phyloP scores from a whole-genome alignment of 2,113 vertebrate species.

The Ranitomeya imitator region DNA sequence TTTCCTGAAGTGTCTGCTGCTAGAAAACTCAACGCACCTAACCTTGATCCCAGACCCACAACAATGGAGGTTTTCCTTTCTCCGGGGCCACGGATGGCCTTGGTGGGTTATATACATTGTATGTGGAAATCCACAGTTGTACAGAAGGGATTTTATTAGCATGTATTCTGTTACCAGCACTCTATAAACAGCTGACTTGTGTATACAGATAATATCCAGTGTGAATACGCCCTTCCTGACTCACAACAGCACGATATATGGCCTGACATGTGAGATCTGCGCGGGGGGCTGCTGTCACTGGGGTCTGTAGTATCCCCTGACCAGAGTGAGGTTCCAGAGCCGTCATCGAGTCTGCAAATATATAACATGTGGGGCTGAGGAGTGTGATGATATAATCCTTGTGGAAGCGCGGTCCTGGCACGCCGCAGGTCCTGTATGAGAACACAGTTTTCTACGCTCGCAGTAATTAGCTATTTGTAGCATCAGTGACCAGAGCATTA shows the following conservation, averaged over 20 bases:
- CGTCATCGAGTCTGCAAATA: not conserved
- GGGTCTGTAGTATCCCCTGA: not conserved
- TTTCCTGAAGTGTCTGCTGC: too few relatives aligned
- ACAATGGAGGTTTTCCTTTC: not conserved
- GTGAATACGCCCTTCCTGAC: conserved; percentile 8
- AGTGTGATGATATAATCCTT: conserved; percentile 27
- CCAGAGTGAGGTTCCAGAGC: not conserved
- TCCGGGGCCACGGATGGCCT: not conserved
- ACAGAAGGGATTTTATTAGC: conserved; percentile 10
- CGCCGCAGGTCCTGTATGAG: not conserved
- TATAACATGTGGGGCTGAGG: not conserved
- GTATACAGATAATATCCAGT: conserved; percentile 1
- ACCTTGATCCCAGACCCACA: not conserved
- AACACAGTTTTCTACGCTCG: not conserved
- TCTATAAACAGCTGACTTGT: conserved; percentile 7
- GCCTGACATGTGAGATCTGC: not conserved
- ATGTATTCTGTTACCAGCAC: not conserved
- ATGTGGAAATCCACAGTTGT: conserved; percentile 8
- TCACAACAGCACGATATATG: not conserved
- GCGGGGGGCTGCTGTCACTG: not conserved
- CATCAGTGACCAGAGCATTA: not conserved
- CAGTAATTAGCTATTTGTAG: conserved; percentile 29
- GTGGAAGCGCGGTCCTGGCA: not conserved
- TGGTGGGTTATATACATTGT: not conserved
- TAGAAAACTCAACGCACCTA: too few relatives aligned